These are phyloP conservation scores for Lycodopsis pacificus DNA, from an alignment of 2,797 vertebrate genomes.

Conservation along the genomic window DNA sequence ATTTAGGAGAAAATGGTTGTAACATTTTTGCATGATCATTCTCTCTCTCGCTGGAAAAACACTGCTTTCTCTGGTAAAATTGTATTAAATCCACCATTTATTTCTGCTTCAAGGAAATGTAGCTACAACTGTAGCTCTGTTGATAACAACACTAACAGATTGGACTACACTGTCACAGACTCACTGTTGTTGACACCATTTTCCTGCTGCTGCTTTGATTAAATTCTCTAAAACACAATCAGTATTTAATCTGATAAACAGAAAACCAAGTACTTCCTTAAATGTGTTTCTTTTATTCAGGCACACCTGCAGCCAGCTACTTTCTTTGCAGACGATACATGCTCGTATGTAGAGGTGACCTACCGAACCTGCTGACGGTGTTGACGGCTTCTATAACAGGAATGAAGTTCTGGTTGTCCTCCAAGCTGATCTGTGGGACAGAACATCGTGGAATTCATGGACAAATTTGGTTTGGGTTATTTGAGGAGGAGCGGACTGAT, in stretches of 20 bases:
- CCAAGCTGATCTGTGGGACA: slow-evolving; percentile 86
- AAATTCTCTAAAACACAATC: not conserved
- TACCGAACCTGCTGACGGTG: slow-evolving; percentile 94
- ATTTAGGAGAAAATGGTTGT: not conserved
- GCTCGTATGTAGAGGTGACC: slow-evolving; percentile 55
- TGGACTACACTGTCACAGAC: not conserved
- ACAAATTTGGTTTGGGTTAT: not conserved
- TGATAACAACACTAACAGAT: not conserved
- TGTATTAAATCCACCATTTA: not conserved
- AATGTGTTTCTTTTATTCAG: not conserved
- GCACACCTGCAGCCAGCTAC: not conserved
- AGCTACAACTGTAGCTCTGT: not conserved
- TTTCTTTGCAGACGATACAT: not conserved
- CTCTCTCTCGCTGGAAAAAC: not conserved
- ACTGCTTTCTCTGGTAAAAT: not conserved
- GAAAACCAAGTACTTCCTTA: not conserved
- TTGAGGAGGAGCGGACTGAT: not conserved
- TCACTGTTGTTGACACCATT: not conserved
- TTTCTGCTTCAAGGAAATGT: not conserved
- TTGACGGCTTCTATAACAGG: slow-evolving; percentile 89
- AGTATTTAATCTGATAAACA: not conserved
- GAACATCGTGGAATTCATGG: not conserved
- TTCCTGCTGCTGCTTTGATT: not conserved
- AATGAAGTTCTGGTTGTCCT: slow-evolving; percentile 89
- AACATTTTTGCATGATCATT: not conserved